These are phyloP conservation scores for Rhynchotus rufescens DNA, from an alignment of 2,797 vertebrate species.

Conservation along the genomic window DNA sequence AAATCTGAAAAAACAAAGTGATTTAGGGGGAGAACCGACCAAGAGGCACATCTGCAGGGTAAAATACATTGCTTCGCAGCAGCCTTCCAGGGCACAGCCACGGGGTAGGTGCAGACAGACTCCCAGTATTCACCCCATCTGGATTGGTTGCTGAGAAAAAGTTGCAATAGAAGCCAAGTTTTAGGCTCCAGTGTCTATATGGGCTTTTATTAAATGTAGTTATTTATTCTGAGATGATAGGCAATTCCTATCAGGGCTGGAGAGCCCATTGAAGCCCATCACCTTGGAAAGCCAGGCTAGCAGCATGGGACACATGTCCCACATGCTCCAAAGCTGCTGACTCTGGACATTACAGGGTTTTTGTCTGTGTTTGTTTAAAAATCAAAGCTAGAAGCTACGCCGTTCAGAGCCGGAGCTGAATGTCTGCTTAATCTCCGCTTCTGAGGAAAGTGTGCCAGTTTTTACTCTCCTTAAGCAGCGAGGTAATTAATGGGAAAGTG, in stretches of 20 bases:
- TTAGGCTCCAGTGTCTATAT: background rate
- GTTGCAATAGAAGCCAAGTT: background rate
- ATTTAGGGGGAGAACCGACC: background rate
- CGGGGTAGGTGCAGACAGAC: background rate
- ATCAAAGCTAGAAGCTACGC: background rate
- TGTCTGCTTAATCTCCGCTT: constrained; percentile 34
- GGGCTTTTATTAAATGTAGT: background rate
- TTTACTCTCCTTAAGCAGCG: background rate
- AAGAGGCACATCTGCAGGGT: background rate
- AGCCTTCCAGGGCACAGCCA: background rate
- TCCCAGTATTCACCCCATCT: too few relatives aligned
- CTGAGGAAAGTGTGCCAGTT: constrained; percentile 4
- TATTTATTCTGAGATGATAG: background rate
- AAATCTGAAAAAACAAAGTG: background rate
- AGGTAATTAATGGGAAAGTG: constrained; percentile 62
- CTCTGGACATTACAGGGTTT: background rate
- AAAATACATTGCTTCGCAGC: background rate
- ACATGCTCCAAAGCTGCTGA: background rate
- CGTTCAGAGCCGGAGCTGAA: background rate
- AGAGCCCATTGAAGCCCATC: background rate
- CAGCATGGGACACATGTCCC: background rate
- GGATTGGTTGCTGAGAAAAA: background rate
- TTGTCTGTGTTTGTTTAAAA: constrained; percentile 18
- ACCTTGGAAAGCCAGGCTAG: background rate
- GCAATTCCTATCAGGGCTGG: background rate